phyloP scores from a whole-genome alignment of 2,797 vertebrate genomes.

The Ispidina picta region DNA sequence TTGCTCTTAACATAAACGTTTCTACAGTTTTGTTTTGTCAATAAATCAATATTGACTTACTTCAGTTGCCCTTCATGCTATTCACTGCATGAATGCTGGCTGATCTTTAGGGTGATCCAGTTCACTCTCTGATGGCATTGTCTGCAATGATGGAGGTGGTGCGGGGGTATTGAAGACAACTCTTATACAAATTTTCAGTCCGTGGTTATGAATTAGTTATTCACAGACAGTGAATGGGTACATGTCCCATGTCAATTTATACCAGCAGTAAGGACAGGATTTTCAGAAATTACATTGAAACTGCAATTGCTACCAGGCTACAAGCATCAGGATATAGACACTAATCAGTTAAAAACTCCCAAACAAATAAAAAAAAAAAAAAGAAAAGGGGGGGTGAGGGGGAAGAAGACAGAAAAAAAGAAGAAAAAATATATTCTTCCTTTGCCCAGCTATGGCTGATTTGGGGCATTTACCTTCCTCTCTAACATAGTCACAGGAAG shows the following conservation, averaged over 20 bases:
- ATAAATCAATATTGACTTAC: slow-evolving; percentile 62
- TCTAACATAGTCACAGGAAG: not conserved
- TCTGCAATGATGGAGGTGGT: slow-evolving; percentile 16
- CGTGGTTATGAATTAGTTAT: not conserved
- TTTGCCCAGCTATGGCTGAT: not conserved
- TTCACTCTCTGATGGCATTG: not conserved
- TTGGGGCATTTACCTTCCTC: not conserved
- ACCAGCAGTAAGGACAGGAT: not conserved
- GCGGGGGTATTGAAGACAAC: not conserved
- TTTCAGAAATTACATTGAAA: slow-evolving; percentile 18
- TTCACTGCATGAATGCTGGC: slow-evolving; percentile 31
- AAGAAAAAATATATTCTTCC: not conserved
- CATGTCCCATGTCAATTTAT: not conserved
- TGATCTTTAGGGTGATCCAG: slow-evolving; percentile 26
- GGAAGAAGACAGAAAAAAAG: too few relatives aligned
- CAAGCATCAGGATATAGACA: not conserved
- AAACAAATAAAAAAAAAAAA: rapidly evolving
- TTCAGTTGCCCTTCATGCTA: slow-evolving; percentile 48
- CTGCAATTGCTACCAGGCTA: not conserved
- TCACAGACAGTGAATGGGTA: not conserved
- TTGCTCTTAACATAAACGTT: slow-evolving; percentile 16
- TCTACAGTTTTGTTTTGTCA: slow-evolving; percentile 49
- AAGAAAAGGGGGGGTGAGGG: not conserved
- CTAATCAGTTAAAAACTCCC: not conserved
- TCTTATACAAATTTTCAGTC: not conserved